Evolutionary conservation across 1,140 invertebrate genomes (phyloP).

Genomic region (Yoshiicerus persimilis): DNA sequence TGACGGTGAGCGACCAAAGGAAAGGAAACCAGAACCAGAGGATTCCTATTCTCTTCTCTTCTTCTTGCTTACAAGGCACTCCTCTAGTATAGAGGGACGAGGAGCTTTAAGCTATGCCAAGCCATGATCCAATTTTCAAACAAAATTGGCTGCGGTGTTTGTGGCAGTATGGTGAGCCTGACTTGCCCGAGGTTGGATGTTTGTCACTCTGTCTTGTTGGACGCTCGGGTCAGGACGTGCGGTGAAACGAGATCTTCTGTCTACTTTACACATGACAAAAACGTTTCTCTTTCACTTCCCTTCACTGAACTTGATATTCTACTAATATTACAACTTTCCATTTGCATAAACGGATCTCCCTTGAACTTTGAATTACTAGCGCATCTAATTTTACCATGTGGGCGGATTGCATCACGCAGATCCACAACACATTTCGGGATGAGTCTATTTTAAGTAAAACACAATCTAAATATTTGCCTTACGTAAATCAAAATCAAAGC

Average conservation of each 20-base stretch:
- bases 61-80: not conserved
- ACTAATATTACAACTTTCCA: not conserved
- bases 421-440: not conserved
- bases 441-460: not conserved
- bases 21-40: no score
- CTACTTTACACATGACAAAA: not conserved
- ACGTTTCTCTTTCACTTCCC: not conserved
- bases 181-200: not conserved
- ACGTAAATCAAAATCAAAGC: no score
- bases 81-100: not conserved
- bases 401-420: not conserved
- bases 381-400: not conserved
- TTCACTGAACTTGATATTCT: not conserved
- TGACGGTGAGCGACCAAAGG: not conserved
- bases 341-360: slow-evolving; percentile 2
- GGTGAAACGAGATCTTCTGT: slow-evolving; percentile 3
- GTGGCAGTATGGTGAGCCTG: slow-evolving; percentile 6
- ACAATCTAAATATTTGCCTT: not conserved
- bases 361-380: not conserved
- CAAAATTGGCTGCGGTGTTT: slow-evolving; percentile 20
- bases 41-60: not conserved
- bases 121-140: slow-evolving; percentile 15
- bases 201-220: slow-evolving; percentile 8
- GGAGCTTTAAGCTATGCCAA: not conserved
- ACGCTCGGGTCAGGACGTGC: slow-evolving; percentile 6